A percentile compares a stretch with the other conserved stretches of the same genome.
phyloP scores from a whole-genome alignment of 1,140 invertebrate species.

The Orchestia grillus region DNA sequence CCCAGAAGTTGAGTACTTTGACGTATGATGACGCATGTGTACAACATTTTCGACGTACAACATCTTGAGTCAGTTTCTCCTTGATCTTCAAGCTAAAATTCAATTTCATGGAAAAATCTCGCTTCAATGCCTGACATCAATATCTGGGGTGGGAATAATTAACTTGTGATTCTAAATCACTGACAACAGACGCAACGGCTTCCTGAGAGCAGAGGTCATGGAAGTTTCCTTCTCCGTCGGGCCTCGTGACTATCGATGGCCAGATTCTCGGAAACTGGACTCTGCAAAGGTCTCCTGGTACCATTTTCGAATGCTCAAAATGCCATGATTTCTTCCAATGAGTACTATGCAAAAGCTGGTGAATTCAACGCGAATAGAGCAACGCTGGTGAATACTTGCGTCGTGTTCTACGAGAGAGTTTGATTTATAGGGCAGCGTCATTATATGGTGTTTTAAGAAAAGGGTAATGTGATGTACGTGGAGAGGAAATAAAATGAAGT shows the following conservation, averaged over 20 bases:
- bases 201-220: constrained; percentile 8
- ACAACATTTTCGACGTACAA: neutral
- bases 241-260: neutral
- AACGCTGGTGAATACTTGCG: neutral
- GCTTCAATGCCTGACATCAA: neutral
- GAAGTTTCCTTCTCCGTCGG: neutral
- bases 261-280: neutral
- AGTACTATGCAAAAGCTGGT: neutral
- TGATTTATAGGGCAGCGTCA: neutral
- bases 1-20: neutral
- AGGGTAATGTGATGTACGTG: no score
- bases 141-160: neutral
- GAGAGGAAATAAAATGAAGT: no score
- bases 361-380: neutral
- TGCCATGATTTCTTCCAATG: neutral
- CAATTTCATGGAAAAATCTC: neutral
- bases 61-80: neutral
- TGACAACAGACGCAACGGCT: neutral
- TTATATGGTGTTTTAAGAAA: neutral
- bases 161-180: neutral
- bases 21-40: neutral
- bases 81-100: neutral
- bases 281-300: neutral
- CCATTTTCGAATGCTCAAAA: neutral
- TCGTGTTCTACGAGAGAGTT: neutral